A percentile compares a stretch with the other conserved stretches of the same genome.
phyloP scores from a whole-genome alignment of 2,797 vertebrate genomes.

The Chrosomus eos region DNA sequence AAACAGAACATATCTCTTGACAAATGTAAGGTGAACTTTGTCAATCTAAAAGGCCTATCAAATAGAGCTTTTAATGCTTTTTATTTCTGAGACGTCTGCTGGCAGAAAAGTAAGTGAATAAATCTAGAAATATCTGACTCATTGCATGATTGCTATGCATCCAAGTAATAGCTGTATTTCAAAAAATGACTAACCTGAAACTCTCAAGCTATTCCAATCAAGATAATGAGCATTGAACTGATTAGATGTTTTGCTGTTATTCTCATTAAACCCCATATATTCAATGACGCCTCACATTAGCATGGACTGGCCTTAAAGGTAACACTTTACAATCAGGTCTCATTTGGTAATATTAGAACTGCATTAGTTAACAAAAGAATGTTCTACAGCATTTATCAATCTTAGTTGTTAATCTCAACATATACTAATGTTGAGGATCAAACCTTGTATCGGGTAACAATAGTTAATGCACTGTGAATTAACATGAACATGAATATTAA shows the following conservation, averaged over 20 bases:
- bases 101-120: background rate
- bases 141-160: background rate
- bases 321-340: background rate
- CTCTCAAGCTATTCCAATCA: slow-evolving; percentile 35
- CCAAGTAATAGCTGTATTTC: slow-evolving; percentile 16
- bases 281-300: background rate
- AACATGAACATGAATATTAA: background rate
- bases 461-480: background rate
- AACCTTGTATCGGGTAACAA: background rate
- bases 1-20: too few species aligned
- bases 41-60: background rate
- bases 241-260: slow-evolving; percentile 40
- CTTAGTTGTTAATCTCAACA: background rate
- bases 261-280: slow-evolving; percentile 38
- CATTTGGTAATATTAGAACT: background rate
- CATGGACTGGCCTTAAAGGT: slow-evolving; percentile 3
- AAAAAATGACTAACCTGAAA: slow-evolving; percentile 41
- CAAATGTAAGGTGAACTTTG: background rate
- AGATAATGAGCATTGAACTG: slow-evolving; percentile 45
- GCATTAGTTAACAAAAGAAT: too few species aligned
- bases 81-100: background rate
- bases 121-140: slow-evolving; percentile 13
- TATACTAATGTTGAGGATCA: background rate
- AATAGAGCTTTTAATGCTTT: background rate
- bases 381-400: too few species aligned